These are phyloP conservation scores for Rhinoderma darwinii DNA, from an alignment of 2,113 vertebrate species.

Conservation along the genomic window DNA sequence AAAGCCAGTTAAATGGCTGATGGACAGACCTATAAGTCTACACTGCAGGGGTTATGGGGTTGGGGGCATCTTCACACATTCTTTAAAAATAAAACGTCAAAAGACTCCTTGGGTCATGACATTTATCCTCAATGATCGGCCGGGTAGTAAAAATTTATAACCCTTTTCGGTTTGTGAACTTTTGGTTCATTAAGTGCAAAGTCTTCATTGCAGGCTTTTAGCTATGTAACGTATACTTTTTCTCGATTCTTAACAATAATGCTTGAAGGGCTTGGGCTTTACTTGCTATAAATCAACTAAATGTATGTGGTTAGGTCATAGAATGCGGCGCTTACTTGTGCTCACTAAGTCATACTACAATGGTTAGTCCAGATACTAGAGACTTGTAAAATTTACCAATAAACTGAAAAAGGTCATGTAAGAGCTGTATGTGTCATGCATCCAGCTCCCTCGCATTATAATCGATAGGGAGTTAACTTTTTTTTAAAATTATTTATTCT, in stretches of 20 bases:
- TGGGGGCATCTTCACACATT: slow-evolving; percentile 2
- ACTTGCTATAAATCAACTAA: background rate
- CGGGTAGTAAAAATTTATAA: slow-evolving; percentile 11
- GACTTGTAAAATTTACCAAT: background rate
- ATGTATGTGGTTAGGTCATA: background rate
- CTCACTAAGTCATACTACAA: background rate
- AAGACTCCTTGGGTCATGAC: slow-evolving; percentile 14
- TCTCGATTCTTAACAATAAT: background rate
- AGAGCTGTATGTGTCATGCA: background rate
- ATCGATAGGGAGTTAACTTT: background rate
- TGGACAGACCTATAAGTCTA: slow-evolving; percentile 4
- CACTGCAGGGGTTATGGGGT: slow-evolving; percentile 12
- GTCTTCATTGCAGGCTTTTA: background rate
- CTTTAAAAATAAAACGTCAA: background rate
- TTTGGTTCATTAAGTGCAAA: background rate
- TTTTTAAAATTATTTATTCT: background rate
- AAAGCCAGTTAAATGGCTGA: slow-evolving; percentile 21
- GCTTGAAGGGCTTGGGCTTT: background rate
- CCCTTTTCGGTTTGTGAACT: background rate
- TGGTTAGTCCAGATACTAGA: background rate
- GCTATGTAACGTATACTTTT: background rate
- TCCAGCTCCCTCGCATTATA: background rate
- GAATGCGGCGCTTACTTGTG: background rate
- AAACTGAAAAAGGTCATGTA: background rate
- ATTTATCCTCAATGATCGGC: background rate